A percentile compares a stretch with the other conserved stretches of the same genome.
Conservation (phyloP, 2,113 vertebrate genomes). For the Hystrix brachyura region DNA sequence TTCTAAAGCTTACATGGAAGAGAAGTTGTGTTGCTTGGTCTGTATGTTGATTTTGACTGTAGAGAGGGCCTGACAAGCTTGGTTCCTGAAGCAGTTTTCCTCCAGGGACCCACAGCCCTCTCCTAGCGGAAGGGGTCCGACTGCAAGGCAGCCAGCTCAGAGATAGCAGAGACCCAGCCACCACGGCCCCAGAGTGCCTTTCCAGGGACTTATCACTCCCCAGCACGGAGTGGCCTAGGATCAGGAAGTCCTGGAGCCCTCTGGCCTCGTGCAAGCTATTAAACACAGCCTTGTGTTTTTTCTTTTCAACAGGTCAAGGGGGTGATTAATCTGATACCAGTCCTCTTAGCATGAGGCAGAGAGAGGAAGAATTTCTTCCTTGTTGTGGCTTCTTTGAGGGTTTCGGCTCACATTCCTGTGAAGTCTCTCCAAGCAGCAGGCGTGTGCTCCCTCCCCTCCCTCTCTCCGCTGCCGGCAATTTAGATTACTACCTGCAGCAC, state of each 20-base stretch:
- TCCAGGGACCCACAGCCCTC: background rate
- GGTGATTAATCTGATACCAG: slow-evolving; percentile 1
- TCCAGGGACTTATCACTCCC: background rate
- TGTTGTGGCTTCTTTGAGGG: slow-evolving; percentile 78
- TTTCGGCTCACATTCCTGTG: slow-evolving; percentile 70
- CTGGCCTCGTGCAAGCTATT: background rate
- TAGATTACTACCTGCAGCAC: slow-evolving; percentile 85
- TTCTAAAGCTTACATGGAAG: too few relatives aligned
- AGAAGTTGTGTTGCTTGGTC: background rate
- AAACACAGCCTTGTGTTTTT: background rate
- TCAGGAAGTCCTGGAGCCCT: background rate
- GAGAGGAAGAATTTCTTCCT: slow-evolving; percentile 72
- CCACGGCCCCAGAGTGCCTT: too few relatives aligned
- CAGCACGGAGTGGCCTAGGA: rapidly evolving
- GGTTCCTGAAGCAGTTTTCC: background rate
- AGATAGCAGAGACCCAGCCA: background rate
- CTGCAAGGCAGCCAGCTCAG: background rate
- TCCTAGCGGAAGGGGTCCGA: rapidly evolving
- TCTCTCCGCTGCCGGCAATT: slow-evolving; percentile 40
- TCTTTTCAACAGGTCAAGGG: slow-evolving; percentile 39
- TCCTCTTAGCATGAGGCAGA: slow-evolving; percentile 1
- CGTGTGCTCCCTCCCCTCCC: slow-evolving; percentile 71
- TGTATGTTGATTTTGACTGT: background rate
- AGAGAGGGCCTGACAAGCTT: background rate
- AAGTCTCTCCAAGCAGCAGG: slow-evolving; percentile 81